A percentile compares a stretch with the other conserved stretches of the same genome.
These are phyloP conservation scores for Ectemnius cavifrons DNA, from an alignment of 2,888 invertebrate species.

Conservation along the genomic window DNA sequence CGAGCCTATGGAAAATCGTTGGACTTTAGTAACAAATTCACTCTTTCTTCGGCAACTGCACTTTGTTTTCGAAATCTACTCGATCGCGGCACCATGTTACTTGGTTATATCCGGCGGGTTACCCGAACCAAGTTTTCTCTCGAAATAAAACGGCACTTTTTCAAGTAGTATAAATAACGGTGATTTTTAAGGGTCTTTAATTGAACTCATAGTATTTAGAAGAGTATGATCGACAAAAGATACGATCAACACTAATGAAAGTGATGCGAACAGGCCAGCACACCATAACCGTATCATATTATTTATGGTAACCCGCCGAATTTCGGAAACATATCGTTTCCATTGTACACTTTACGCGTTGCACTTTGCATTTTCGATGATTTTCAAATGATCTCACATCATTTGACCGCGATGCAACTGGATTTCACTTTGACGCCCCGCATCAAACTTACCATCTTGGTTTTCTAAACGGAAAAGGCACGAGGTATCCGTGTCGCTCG, in stretches of 20 bases:
- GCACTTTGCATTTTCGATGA: slow-evolving; percentile 45
- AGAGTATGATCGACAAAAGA: slow-evolving; percentile 13
- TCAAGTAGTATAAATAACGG: background rate
- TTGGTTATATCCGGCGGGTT: slow-evolving; percentile 10
- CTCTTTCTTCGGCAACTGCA: background rate
- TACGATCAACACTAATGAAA: background rate
- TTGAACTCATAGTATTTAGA: background rate
- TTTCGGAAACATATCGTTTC: slow-evolving; percentile 39
- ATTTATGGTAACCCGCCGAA: slow-evolving; percentile 14
- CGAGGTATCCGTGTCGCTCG: slow-evolving; percentile 35
- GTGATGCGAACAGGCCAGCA: background rate
- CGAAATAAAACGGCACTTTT: background rate
- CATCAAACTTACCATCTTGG: slow-evolving; percentile 72
- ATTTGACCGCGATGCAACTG: slow-evolving; percentile 59
- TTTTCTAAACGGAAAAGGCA: slow-evolving; percentile 69
- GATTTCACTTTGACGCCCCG: slow-evolving; percentile 62
- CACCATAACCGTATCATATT: slow-evolving; percentile 13
- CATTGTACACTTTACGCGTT: slow-evolving; percentile 48
- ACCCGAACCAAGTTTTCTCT: too few species aligned
- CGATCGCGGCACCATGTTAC: background rate
- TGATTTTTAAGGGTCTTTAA: background rate
- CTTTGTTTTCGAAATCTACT: background rate
- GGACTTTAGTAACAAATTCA: background rate
- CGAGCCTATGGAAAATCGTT: slow-evolving; percentile 86
- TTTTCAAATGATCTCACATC: slow-evolving; percentile 17